Base-by-base conservation (phyloP, 1,140 invertebrate genomes). In the Dendroctonus valens region DNA sequence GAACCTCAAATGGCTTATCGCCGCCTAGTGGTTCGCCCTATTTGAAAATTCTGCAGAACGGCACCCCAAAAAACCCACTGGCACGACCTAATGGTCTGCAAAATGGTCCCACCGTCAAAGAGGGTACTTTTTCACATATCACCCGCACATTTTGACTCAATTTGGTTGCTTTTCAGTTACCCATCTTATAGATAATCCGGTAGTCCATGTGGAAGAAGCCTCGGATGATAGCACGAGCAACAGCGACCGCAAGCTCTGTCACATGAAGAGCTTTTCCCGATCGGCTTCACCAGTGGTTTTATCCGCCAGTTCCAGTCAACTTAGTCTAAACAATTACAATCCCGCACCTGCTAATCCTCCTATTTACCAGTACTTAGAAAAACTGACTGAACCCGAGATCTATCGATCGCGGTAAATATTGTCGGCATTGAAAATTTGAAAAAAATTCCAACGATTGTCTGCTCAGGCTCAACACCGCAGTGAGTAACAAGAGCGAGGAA, bases 231-330 rank as follows among this genome's bases (percentile, higher is more conserved):
- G 73, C 58, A 74, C 69, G 5, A 79, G 76, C 66, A 77, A 77
- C 64, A 77, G 74, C 69, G 77, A 78, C 64, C 69, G 78, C 49
- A 79, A 79, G 66, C 63, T 81, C 50, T 75, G 77, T 48, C 77
- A 79, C 65, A 81, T 81, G 80, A 79, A 79, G 55, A 81, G 79
- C 63, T 82, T 81, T 70, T 81, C 79, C 0, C 68, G 77, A 12
- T 78, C 79, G 5, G 73, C 80, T 8, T 81, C 81, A 2, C 81
- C 81, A 2, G 74, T 77, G 6, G 68, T 75, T 6, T 46, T 78
- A 9, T 80, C 80, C 0, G 78, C 75, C 6, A 79, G 77, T 67
- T 80, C 79, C 3, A 80, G 79, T 5, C 78, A 78, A 63, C 60
- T 74, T 42, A 78, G 75, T 55, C 69, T 78, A 50, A 74, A 69